A percentile compares a stretch with the other conserved stretches of the same genome.
Conservation (phyloP, 2,113 vertebrate species). For the Spea bombifrons region DNA sequence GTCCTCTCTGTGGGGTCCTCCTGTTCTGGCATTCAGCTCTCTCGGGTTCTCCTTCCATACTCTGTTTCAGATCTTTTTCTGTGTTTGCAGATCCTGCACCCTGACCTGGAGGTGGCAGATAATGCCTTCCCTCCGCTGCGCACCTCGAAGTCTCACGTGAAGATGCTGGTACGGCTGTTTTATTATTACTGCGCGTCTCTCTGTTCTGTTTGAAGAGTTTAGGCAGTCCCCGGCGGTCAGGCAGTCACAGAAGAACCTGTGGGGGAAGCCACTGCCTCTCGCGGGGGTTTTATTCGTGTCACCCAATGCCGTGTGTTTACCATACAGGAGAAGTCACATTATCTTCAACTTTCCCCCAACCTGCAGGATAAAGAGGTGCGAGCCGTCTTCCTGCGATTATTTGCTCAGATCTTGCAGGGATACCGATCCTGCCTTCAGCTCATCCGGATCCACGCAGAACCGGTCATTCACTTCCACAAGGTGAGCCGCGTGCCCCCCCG, state of each 20-base stretch:
- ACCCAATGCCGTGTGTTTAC: too few species aligned
- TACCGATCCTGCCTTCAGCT: slow-evolving; percentile 97
- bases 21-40: too few species aligned
- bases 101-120: slow-evolving; percentile 95
- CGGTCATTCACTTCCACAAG: slow-evolving; percentile 98
- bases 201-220: too few species aligned
- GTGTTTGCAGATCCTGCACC: slow-evolving; percentile 82
- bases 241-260: background rate
- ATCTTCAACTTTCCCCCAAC: background rate
- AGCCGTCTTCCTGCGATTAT: slow-evolving; percentile 92
- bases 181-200: too few species aligned
- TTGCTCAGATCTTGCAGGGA: slow-evolving; percentile 97
- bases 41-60: too few species aligned
- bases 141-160: slow-evolving; percentile 85
- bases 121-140: slow-evolving; percentile 92
- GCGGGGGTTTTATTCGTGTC: too few species aligned
- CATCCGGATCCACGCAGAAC: slow-evolving; percentile 94
- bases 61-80: background rate
- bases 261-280: too few species aligned
- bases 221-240: too few species aligned
- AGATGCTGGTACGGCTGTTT: slow-evolving; percentile 84
- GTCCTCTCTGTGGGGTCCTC: too few species aligned
- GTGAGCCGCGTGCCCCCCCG: slow-evolving; percentile 58
- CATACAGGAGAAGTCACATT: too few species aligned
- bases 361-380: slow-evolving; percentile 94